Evolutionary conservation across 64 coral and sea anemone species (phyloP).

Genomic region (Montipora sp.): DNA sequence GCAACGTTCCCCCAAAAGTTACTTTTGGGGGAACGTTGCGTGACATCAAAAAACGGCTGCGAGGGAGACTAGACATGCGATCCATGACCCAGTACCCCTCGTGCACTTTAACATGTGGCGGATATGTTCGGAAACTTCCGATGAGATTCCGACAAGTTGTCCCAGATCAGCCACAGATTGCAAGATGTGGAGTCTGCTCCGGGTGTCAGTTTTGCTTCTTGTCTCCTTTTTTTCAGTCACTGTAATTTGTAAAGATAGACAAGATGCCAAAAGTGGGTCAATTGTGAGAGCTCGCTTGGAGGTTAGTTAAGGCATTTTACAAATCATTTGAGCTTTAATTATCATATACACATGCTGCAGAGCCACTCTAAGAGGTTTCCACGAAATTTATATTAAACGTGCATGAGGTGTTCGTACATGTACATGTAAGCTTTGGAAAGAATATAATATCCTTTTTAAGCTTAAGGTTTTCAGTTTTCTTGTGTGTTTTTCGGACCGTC

Average conservation of each 20-base stretch:
- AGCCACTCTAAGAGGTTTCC: too few species aligned
- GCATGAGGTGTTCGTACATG: too few species aligned
- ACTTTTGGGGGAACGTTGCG: too few species aligned
- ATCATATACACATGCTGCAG: too few species aligned
- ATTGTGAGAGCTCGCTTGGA: slow-evolving; percentile 64
- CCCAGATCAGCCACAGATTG: not conserved
- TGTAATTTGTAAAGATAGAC: not conserved
- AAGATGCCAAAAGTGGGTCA: slow-evolving; percentile 13
- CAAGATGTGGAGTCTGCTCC: not conserved
- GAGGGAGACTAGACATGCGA: too few species aligned
- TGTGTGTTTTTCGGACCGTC: too few species aligned
- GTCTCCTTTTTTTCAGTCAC: not conserved
- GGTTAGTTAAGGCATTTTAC: not conserved
- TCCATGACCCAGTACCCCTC: too few species aligned
- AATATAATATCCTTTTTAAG: too few species aligned
- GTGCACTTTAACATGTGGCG: not conserved
- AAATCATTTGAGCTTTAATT: not conserved
- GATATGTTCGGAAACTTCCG: not conserved
- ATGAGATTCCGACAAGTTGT: not conserved
- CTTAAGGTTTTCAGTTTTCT: too few species aligned
- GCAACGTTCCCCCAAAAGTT: too few species aligned
- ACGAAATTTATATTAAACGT: too few species aligned
- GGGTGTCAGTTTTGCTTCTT: not conserved
- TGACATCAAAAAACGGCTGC: too few species aligned
- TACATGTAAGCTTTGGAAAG: not conserved